Percentiles rank a stretch among this genome's conserved stretches.
Evolutionary conservation across 1,140 invertebrate species (phyloP).

Genomic region (Triops cancriformis): DNA sequence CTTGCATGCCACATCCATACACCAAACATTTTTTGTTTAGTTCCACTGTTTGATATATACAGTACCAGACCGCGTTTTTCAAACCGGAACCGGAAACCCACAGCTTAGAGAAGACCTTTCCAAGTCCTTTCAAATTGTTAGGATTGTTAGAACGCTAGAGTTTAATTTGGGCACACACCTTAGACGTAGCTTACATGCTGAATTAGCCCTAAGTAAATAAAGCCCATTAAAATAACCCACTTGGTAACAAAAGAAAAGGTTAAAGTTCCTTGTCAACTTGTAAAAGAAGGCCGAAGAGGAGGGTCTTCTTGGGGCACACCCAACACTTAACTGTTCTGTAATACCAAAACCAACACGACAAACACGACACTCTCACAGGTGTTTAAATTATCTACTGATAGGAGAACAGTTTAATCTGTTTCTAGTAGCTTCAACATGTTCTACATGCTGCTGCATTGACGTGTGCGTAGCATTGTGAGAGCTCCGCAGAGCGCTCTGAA

Average conservation of each 20-base stretch:
- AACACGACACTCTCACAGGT: too few relatives aligned
- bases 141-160: background rate
- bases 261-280: background rate
- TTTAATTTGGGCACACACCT: background rate
- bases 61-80: background rate
- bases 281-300: too few relatives aligned
- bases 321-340: too few relatives aligned
- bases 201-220: background rate
- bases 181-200: background rate
- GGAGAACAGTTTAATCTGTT: too few relatives aligned
- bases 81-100: slow-evolving; percentile 8
- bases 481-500: too few relatives aligned
- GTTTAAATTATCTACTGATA: too few relatives aligned
- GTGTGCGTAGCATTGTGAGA: too few relatives aligned
- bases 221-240: background rate
- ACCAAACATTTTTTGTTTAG: background rate
- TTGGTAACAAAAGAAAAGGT: background rate
- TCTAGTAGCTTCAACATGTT: too few relatives aligned
- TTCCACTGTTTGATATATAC: background rate
- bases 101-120: background rate
- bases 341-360: too few relatives aligned
- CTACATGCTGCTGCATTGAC: too few relatives aligned
- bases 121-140: background rate
- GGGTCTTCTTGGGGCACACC: too few relatives aligned
- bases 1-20: background rate